Base-by-base conservation (phyloP, 2,888 invertebrate genomes). In the Oligia strigilis region DNA sequence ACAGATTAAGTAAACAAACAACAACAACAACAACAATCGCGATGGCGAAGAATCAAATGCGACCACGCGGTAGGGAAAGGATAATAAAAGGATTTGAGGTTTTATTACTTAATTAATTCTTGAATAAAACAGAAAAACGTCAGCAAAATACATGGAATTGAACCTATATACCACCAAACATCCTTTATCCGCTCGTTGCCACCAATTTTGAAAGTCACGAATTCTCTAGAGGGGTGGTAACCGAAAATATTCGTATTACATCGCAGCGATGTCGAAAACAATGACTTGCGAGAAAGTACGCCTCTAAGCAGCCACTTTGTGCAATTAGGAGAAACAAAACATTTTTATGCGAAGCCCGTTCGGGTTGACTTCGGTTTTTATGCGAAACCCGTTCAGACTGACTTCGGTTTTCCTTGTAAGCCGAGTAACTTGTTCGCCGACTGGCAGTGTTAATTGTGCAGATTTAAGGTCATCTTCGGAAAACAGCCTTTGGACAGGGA, bases 291-390 rank as follows among this genome's bases (percentile, higher is more conserved):
- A 92, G 90, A 96, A 96, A 94, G 91, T 94, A 88, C 89, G 90
- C 77, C 78, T 86, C 94, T 95, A 95, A 96, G 94, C 96, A 96
- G 95, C 95, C 96, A 97, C 96, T 97, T 95, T 92, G 90, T 95
- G 94, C 97, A 96, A 96, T 97, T 96, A 96, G 94, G 93, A 95
- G 93, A 96, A 97, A 97, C 97, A 96, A 97, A 96, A 96, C 96
- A 96, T 95, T 96, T 96, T 97, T 96, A 95, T 94, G 93, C 93
- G 91, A 89, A 92, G 90, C 90, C 73, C 91, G 91, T 93, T 90
- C 82, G 84, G 84, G 87, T 92, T 90, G 77, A 89, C 89, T 88
- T 79, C 77, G 74, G 72, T 76, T 76, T 76, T 76, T 96, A 95
- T 94, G 93, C 93, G 90, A 89, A 92, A 89, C 90, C 60, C 90